Evolutionary conservation across 2,888 invertebrate species (phyloP), one percentile per base, ranked within the genome.

Genomic region (Chaetogeoica ovagalla): DNA sequence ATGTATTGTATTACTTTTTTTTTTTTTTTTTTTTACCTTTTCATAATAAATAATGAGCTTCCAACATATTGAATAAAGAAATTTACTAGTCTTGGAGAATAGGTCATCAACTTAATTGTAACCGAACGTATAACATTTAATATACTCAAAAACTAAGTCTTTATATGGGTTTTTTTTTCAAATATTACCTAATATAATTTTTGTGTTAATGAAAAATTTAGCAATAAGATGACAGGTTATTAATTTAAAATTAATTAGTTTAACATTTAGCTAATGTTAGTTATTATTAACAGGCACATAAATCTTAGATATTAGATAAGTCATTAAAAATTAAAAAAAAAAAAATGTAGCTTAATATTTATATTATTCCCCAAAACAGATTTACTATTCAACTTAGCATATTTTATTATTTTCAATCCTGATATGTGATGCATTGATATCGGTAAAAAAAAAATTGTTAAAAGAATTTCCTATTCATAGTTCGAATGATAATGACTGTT

Each of bases 161-260:
- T 71, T 55, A 62, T 8, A n/a, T 48, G 59, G 68, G 62, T 69
- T 52, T 59, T 77, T n/a, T 59, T 23, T 62, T 55, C 19, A 19
- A 55, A 7, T 55, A 55, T 60, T 57, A 43, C 39, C 69, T 68
- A 21, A 62, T 68, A 79, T 30, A 9, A 37, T 55, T 55, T 79
- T 59, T 55, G 21, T 71, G 39, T 71, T 79, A 39, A 39, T 79
- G 79, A 79, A 63, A 79, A 71, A 23, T 39, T 23, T 79, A 79
- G 79, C 79, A 79, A 79, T 79, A 79, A 79, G 63, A 63, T 39
- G 15, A 63, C 79, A 79, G 79, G 79, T 79, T 79, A 79, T 70
- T 79, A 71, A 52, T 70, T 70, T 39, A 70, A 23, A 76, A n/a
- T 21, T 59, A 52, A 52, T 77, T 65, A 57, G 55, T 71, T n/a